Base-by-base conservation (phyloP, 1,140 invertebrate genomes). In the Fopius arisanus region DNA sequence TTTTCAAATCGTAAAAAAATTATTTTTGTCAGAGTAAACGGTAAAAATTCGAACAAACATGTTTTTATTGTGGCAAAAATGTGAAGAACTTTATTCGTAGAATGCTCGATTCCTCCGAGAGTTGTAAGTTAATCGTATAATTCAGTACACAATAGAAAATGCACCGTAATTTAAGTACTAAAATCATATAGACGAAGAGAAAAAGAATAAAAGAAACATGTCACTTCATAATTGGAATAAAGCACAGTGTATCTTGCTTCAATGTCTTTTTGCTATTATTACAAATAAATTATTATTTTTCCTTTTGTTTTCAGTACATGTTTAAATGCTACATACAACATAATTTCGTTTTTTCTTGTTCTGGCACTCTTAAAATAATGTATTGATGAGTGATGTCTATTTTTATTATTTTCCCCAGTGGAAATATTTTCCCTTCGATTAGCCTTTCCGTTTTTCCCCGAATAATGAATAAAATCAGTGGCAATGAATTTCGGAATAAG, bases 261-360 rank as follows among this genome's bases (percentile, higher is more conserved):
- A 51, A 51, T 19, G 54, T 59, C 19, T 59, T 26, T 75, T 73
- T 71, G 74, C 73, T 78, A 75, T 78, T 75, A 59, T 70, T 73
- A 78, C 74, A 78, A 75, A 78, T 76, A 76, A 78, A 74, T 78
- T 70, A 76, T 77, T 67, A 63, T 72, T 70, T 43, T 51, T 65
- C 12, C 23, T 1, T 48, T 48, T 48, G 43, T 48, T 48, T 16
- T 71, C 65, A 63, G 28, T 75, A 75, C 73, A 77, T 73, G 67
- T 40, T 70, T 73, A 70, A 73, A 54, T 69, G 63, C 70, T 68
- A 43, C 66, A 75, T 67, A 68, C 37, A 67, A 66, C 75, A 69
- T 69, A 67, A 48, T 72, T 51, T 40, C 41, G 67, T 69, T 69
- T 26, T 69, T 54, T 70, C 1, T 70, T 59, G 19, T 62, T 72